These are phyloP conservation scores for Anadara kagoshimensis DNA, from an alignment of 1,140 invertebrate species.

Conservation along the genomic window DNA sequence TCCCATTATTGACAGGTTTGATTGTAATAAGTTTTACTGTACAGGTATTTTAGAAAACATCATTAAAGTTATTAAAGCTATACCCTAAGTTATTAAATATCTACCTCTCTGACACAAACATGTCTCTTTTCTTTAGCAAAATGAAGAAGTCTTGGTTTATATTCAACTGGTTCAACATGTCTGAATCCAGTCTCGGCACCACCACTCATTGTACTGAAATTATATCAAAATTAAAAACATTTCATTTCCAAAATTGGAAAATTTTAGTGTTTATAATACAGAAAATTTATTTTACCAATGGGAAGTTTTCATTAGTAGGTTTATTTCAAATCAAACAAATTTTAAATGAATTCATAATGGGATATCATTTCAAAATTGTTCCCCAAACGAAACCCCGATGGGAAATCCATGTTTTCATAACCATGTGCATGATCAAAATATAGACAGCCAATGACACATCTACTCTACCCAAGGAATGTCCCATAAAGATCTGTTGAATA, in stretches of 20 bases:
- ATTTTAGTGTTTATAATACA: too few species aligned
- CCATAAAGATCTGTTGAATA: too few species aligned
- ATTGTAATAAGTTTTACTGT: neutral
- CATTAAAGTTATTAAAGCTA: neutral
- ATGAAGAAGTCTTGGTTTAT: conserved; percentile 80
- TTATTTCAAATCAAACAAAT: too few species aligned
- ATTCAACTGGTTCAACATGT: conserved; percentile 75
- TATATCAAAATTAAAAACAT: neutral
- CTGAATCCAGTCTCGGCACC: conserved; percentile 78
- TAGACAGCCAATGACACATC: too few species aligned
- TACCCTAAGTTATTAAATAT: neutral
- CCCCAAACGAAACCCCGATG: too few species aligned
- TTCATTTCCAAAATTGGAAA: neutral
- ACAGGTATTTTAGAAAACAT: neutral
- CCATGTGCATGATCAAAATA: too few species aligned
- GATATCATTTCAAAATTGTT: too few species aligned
- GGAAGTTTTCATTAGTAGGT: too few species aligned
- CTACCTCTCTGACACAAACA: conserved; percentile 67
- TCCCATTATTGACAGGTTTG: neutral
- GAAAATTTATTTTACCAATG: too few species aligned
- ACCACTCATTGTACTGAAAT: conserved; percentile 76
- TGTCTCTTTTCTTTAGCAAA: conserved; percentile 60
- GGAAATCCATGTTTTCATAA: too few species aligned
- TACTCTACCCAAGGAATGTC: too few species aligned
- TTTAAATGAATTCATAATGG: too few species aligned